These are phyloP conservation scores for Nemotelus nigrinus DNA, from an alignment of 2,888 invertebrate species.

Conservation along the genomic window DNA sequence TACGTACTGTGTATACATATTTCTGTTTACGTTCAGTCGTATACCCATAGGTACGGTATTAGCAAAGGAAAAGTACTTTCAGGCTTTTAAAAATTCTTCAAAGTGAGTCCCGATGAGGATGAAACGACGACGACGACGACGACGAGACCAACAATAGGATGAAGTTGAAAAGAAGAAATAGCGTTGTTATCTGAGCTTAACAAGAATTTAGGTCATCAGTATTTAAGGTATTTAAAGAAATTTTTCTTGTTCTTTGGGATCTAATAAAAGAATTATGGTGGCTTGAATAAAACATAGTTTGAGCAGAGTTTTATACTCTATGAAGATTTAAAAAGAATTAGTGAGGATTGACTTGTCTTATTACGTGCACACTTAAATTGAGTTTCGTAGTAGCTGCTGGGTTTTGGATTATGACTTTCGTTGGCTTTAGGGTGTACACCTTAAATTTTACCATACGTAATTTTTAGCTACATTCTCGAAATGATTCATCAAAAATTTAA, in stretches of 20 bases:
- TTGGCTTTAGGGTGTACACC: too few relatives aligned
- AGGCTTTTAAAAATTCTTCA: background rate
- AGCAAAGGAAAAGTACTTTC: too few relatives aligned
- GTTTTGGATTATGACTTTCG: too few relatives aligned
- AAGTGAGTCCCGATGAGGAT: background rate
- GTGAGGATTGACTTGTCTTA: background rate
- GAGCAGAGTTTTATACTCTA: background rate
- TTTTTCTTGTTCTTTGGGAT: background rate
- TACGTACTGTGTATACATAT: too few relatives aligned
- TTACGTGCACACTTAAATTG: too few relatives aligned
- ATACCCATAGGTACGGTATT: too few relatives aligned
- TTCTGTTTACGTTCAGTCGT: too few relatives aligned
- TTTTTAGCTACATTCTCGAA: too few relatives aligned
- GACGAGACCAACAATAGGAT: too few relatives aligned
- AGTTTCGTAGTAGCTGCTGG: too few relatives aligned
- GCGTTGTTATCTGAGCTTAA: conserved; percentile 8
- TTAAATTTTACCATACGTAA: too few relatives aligned
- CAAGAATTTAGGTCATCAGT: conserved; percentile 33
- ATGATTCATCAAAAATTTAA: too few relatives aligned
- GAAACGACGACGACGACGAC: background rate
- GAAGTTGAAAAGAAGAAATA: conserved; percentile 2
- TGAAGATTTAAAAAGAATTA: background rate
- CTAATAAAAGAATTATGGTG: background rate
- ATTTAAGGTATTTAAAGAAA: conserved; percentile 22
- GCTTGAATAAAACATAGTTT: background rate